Evolutionary conservation across 1,140 invertebrate species (phyloP).

Genomic region (Drosophila sturtevanti): DNA sequence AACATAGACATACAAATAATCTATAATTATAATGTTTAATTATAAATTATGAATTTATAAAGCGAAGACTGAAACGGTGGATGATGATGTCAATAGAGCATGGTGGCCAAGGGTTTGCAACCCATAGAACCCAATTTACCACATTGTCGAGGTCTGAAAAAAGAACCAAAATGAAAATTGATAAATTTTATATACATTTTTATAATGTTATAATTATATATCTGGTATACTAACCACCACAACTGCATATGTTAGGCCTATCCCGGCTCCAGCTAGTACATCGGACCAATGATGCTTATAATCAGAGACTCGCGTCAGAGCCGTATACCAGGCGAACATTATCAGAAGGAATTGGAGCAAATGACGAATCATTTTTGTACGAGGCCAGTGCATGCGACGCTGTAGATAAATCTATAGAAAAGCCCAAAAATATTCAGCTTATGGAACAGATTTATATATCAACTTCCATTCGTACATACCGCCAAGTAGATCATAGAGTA

Average conservation of each 20-base stretch:
- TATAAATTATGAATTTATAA: slow-evolving; percentile 86
- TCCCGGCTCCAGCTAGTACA: slow-evolving; percentile 85
- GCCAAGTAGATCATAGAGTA: slow-evolving; percentile 91
- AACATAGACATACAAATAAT: slow-evolving; percentile 24
- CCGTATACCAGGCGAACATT: slow-evolving; percentile 90
- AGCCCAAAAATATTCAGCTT: too few species aligned
- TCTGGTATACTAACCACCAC: slow-evolving; percentile 84
- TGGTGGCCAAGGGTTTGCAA: slow-evolving; percentile 35
- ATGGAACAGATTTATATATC: too few species aligned
- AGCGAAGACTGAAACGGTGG: slow-evolving; percentile 23
- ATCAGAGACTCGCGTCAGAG: slow-evolving; percentile 93
- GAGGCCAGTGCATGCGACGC: slow-evolving; percentile 88
- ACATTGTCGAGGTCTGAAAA: slow-evolving; percentile 62
- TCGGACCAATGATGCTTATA: slow-evolving; percentile 97
- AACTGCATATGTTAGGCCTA: slow-evolving; percentile 84
- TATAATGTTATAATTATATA: too few species aligned
- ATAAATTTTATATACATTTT: neutral
- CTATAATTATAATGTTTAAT: slow-evolving; percentile 33
- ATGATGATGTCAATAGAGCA: slow-evolving; percentile 8
- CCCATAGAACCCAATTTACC: slow-evolving; percentile 35
- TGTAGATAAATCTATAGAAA: slow-evolving; percentile 91
- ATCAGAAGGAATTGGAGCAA: slow-evolving; percentile 89
- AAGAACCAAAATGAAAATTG: neutral
- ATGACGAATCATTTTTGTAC: slow-evolving; percentile 89
- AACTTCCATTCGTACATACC: slow-evolving; percentile 84